Evolutionary conservation across 2,888 invertebrate genomes (phyloP).

Genomic region (Torymus aiolomorphi): DNA sequence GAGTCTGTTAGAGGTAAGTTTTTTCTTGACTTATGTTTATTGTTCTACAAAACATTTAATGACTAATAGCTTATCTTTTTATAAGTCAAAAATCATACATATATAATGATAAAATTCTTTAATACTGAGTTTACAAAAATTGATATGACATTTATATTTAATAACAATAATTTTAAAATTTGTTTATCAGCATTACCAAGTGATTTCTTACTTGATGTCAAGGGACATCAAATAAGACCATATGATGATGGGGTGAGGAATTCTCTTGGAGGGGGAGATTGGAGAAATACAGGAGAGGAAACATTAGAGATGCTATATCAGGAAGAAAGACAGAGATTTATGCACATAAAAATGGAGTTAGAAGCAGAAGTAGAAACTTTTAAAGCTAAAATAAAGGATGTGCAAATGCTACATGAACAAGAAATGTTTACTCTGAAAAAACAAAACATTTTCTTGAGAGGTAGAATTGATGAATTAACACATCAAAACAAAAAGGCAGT

Average conservation of each 20-base stretch:
- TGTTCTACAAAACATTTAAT: not conserved
- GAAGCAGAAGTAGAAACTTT: slow-evolving; percentile 70
- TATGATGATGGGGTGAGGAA: slow-evolving; percentile 48
- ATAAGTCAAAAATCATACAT: too few relatives aligned
- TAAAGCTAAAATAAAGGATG: slow-evolving; percentile 69
- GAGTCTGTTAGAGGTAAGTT: slow-evolving; percentile 61
- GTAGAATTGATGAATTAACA: slow-evolving; percentile 69
- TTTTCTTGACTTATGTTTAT: slow-evolving; percentile 42
- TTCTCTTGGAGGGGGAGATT: slow-evolving; percentile 50
- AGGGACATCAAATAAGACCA: slow-evolving; percentile 48
- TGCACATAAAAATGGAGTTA: slow-evolving; percentile 68
- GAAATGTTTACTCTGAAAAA: slow-evolving; percentile 71
- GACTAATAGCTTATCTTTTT: too few relatives aligned
- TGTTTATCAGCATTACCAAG: slow-evolving; percentile 41
- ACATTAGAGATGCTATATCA: slow-evolving; percentile 64
- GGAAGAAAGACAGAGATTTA: slow-evolving; percentile 70
- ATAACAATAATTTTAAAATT: too few relatives aligned
- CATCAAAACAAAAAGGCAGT: slow-evolving; percentile 62
- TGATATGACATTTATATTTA: too few relatives aligned
- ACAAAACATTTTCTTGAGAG: slow-evolving; percentile 71
- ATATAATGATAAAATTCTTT: too few relatives aligned
- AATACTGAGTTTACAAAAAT: too few relatives aligned
- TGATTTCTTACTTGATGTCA: slow-evolving; percentile 50
- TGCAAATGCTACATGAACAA: slow-evolving; percentile 70
- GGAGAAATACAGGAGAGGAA: slow-evolving; percentile 29